These are phyloP conservation scores for Ivindomyrus marchei DNA, from an alignment of 2,113 vertebrate species.

Conservation along the genomic window DNA sequence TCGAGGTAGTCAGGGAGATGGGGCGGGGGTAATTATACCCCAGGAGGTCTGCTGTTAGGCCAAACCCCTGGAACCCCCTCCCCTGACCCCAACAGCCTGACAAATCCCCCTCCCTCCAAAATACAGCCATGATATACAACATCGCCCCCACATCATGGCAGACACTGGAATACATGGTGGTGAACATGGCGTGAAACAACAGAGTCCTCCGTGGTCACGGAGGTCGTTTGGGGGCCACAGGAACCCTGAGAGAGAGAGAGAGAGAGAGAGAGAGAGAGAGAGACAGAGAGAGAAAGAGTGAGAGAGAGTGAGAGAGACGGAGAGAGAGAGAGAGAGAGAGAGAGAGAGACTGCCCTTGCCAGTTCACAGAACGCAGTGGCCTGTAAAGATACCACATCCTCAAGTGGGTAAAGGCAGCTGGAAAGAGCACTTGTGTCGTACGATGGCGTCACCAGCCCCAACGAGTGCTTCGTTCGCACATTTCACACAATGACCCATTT, in stretches of 20 bases:
- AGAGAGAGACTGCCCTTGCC: background rate
- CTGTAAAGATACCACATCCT: conserved; percentile 10
- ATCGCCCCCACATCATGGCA: background rate
- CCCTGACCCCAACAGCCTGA: background rate
- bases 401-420: background rate
- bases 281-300: background rate
- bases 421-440: conserved; percentile 16
- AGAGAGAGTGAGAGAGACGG: background rate
- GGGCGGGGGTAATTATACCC: conserved; percentile 48
- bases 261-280: background rate
- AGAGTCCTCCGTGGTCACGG: background rate
- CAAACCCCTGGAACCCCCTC: background rate
- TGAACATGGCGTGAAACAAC: background rate
- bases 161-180: background rate
- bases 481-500: conserved; percentile 19
- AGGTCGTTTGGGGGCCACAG: background rate
- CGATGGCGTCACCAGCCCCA: conserved; percentile 24
- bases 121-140: background rate
- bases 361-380: background rate
- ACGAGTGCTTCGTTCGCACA: background rate
- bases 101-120: background rate
- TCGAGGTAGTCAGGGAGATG: conserved; percentile 6
- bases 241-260: background rate
- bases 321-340: background rate
- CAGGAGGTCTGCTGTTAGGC: conserved; percentile 17